Evolutionary conservation across 2,797 vertebrate genomes (phyloP).

Genomic region (Rhincodon typus): DNA sequence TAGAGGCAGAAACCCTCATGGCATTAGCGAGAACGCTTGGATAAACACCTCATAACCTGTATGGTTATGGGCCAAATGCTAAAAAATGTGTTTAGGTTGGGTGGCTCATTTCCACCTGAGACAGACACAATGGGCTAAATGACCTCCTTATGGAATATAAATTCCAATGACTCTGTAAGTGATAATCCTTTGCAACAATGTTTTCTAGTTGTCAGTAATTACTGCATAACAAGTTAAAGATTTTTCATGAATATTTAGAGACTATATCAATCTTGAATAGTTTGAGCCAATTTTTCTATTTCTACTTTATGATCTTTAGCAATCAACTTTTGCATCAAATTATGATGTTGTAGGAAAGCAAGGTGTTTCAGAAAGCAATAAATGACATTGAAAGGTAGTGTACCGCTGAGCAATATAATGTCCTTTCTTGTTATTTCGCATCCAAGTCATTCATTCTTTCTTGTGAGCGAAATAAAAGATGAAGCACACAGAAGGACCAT

Average conservation of each 20-base stretch:
- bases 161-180: neutral
- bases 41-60: too few relatives aligned
- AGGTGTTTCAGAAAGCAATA: neutral
- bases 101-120: too few relatives aligned
- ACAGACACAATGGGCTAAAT: too few relatives aligned
- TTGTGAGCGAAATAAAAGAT: neutral
- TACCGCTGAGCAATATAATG: neutral
- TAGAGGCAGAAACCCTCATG: too few relatives aligned
- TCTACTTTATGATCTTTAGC: neutral
- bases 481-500: neutral
- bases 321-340: neutral
- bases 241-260: neutral
- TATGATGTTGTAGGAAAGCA: neutral
- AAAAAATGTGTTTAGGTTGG: too few relatives aligned
- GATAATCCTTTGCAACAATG: neutral
- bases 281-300: neutral
- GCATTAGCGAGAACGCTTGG: too few relatives aligned
- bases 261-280: neutral
- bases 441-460: neutral
- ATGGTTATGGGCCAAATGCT: too few relatives aligned
- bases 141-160: neutral
- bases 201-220: neutral
- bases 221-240: neutral
- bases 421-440: neutral
- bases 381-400: neutral